These are phyloP conservation scores for Solenopsis fugax DNA, from an alignment of 1,140 invertebrate genomes.

Conservation along the genomic window DNA sequence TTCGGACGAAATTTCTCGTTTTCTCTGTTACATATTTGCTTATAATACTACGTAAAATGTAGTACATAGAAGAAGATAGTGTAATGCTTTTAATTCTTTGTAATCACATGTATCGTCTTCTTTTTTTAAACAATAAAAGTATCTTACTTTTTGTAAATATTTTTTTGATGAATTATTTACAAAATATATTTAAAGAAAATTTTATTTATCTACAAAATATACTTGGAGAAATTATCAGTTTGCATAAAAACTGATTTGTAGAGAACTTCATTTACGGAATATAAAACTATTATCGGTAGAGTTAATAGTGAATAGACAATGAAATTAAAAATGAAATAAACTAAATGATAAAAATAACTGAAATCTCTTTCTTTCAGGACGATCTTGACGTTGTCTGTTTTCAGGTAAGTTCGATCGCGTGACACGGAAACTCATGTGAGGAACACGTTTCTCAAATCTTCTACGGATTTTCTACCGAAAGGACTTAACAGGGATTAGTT, in stretches of 20 bases:
- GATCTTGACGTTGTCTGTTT: not conserved
- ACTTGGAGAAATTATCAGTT: not conserved
- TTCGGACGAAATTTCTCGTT: not conserved
- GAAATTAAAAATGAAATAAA: not conserved
- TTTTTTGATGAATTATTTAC: not conserved
- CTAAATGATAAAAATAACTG: not conserved
- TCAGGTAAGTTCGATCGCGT: slow-evolving; percentile 15
- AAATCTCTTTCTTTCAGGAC: not conserved
- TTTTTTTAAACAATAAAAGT: not conserved
- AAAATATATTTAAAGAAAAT: not conserved
- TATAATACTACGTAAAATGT: not conserved
- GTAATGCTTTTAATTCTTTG: not conserved
- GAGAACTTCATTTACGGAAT: not conserved
- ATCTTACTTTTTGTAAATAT: not conserved
- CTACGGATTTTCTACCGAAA: slow-evolving; percentile 42
- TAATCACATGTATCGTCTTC: not conserved
- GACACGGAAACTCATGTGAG: slow-evolving; percentile 58
- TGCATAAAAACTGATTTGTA: not conserved
- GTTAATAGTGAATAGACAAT: slow-evolving; percentile 1
- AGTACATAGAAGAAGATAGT: not conserved
- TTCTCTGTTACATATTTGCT: not conserved
- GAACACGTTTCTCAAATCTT: slow-evolving; percentile 51
- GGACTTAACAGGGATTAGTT: slow-evolving; percentile 66
- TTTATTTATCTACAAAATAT: not conserved
- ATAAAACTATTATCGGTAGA: not conserved